Percentiles rank a stretch among this genome's conserved stretches.
phyloP scores from a whole-genome alignment of 2,797 vertebrate species.

The Dryobates pubescens region DNA sequence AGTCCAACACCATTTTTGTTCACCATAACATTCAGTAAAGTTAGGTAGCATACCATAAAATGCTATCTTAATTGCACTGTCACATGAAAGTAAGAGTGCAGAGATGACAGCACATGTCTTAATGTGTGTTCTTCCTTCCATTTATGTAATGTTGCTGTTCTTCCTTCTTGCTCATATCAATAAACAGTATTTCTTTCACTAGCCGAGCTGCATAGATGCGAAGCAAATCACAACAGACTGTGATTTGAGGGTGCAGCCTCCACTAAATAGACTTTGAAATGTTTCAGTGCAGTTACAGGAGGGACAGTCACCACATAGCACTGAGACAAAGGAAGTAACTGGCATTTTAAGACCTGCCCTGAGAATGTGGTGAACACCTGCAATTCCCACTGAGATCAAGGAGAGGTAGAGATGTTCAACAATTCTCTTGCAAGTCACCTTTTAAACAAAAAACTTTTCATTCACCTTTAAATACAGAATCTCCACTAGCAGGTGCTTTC shows the following conservation, averaged over 20 bases:
- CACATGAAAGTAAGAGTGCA: accelerated
- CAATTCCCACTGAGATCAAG: not conserved
- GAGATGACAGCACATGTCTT: not conserved
- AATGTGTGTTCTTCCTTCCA: not conserved
- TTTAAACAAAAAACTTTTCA: not conserved
- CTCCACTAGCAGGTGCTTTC: not conserved
- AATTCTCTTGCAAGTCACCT: not conserved
- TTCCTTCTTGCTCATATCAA: not conserved
- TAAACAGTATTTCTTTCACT: not conserved
- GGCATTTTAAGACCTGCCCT: not conserved
- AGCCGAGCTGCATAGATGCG: not conserved
- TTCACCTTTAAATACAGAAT: not conserved
- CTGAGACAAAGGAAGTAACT: not conserved
- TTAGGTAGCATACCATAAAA: not conserved
- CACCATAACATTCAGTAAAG: not conserved
- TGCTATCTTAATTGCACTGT: not conserved
- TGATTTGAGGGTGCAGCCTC: not conserved
- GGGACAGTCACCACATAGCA: not conserved
- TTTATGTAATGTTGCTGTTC: not conserved
- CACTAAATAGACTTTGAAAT: not conserved
- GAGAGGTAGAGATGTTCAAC: not conserved
- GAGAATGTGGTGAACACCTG: not conserved
- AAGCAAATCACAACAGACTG: not conserved
- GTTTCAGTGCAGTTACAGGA: not conserved
- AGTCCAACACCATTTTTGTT: not conserved